These are phyloP conservation scores for Stramonita haemastoma DNA, from an alignment of 2,888 invertebrate species.

Conservation along the genomic window DNA sequence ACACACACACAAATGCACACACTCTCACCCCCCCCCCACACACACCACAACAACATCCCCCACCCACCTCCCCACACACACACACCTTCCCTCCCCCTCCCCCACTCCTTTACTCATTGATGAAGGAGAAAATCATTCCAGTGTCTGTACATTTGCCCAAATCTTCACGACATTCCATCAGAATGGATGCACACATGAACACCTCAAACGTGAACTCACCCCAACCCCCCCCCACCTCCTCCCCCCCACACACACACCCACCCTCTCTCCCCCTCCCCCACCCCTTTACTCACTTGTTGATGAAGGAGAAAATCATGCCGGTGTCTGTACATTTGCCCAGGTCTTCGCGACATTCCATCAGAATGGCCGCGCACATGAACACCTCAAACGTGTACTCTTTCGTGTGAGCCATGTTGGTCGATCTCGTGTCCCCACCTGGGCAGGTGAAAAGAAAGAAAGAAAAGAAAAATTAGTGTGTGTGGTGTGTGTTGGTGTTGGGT, in stretches of 20 bases:
- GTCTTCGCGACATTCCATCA: slow-evolving; percentile 65
- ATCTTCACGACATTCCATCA: slow-evolving; percentile 65
- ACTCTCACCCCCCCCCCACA: too few relatives aligned
- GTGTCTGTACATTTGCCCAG: slow-evolving; percentile 71
- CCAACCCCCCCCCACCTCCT: too few relatives aligned
- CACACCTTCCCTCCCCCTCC: too few relatives aligned
- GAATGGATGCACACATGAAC: slow-evolving; percentile 75
- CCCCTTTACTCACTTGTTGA: slow-evolving; percentile 70
- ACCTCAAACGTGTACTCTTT: slow-evolving; percentile 75
- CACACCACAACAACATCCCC: too few relatives aligned
- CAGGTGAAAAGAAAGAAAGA: not conserved
- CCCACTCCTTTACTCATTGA: slow-evolving; percentile 58
- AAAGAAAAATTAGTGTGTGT: not conserved
- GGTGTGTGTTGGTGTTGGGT: too few relatives aligned
- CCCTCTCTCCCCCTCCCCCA: too few relatives aligned
- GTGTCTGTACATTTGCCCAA: slow-evolving; percentile 71
- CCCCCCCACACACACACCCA: too few relatives aligned
- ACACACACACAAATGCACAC: too few relatives aligned
- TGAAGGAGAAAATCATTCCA: slow-evolving; percentile 70
- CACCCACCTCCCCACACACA: too few relatives aligned
- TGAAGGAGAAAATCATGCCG: slow-evolving; percentile 70
- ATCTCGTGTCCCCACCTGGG: slow-evolving; percentile 65
- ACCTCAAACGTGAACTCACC: slow-evolving; percentile 70
- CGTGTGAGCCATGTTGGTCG: slow-evolving; percentile 50
- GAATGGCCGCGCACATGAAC: slow-evolving; percentile 75